phyloP scores from a whole-genome alignment of 2,888 invertebrate genomes.

The Dolomedes plantarius region DNA sequence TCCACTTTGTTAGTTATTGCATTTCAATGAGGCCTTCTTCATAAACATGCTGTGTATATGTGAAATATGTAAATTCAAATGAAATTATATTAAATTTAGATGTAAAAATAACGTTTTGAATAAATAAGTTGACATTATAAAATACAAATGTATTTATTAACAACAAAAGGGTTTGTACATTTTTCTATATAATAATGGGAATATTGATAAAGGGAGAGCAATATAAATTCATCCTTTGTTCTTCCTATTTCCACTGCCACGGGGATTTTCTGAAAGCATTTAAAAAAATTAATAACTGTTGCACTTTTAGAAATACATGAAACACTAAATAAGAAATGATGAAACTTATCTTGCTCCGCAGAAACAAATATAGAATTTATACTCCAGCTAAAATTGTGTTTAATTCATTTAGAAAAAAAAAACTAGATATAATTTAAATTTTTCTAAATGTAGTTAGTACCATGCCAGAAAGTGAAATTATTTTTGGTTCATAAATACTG shows the following conservation, averaged over 20 bases:
- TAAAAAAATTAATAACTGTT: too few relatives aligned
- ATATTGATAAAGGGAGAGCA: neutral
- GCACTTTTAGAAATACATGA: too few relatives aligned
- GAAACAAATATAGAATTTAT: too few relatives aligned
- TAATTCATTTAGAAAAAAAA: too few relatives aligned
- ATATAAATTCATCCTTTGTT: constrained; percentile 74
- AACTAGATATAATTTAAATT: too few relatives aligned
- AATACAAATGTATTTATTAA: neutral
- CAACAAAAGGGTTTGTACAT: neutral
- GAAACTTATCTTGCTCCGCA: too few relatives aligned
- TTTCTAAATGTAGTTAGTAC: too few relatives aligned
- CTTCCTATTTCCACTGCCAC: constrained; percentile 89
- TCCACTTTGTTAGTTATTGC: neutral
- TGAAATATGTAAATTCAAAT: constrained; percentile 54
- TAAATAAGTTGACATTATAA: neutral
- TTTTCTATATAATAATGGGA: neutral
- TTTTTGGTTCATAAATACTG: too few relatives aligned
- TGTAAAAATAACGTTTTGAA: constrained; percentile 8
- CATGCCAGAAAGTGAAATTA: too few relatives aligned
- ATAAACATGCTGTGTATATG: constrained; percentile 47
- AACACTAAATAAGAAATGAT: too few relatives aligned
- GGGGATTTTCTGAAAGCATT: constrained; percentile 82
- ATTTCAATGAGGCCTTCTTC: constrained; percentile 30
- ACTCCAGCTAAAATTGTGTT: too few relatives aligned
- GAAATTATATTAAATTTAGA: neutral